Evolutionary conservation across 2,113 vertebrate species (phyloP).

Genomic region (Xenopus laevis): DNA sequence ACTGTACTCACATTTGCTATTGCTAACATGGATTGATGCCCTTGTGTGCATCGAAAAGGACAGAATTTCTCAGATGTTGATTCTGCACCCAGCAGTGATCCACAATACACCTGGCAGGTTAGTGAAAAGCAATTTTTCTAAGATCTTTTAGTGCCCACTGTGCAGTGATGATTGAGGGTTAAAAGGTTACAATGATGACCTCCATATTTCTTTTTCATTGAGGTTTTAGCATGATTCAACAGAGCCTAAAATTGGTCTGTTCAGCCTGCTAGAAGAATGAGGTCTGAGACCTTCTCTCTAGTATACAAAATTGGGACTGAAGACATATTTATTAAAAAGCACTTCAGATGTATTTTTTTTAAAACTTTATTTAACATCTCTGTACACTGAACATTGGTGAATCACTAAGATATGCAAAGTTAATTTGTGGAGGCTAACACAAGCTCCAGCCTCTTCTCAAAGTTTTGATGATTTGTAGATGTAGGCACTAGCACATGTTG

Average conservation of each 20-base stretch:
- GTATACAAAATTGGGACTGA: not conserved
- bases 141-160: constrained; percentile 16
- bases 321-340: not conserved
- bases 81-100: constrained; percentile 35
- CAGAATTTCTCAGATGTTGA: constrained; percentile 36
- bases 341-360: too few species aligned
- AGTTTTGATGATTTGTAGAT: too few species aligned
- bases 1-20: not conserved
- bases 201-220: constrained; percentile 5
- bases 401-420: too few species aligned
- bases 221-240: constrained; percentile 10
- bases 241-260: constrained; percentile 13
- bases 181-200: constrained; percentile 24
- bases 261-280: constrained; percentile 7
- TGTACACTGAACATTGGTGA: too few species aligned
- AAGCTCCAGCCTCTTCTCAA: too few species aligned
- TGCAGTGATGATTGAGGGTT: constrained; percentile 35
- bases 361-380: too few species aligned
- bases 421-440: too few species aligned
- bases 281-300: constrained; percentile 2
- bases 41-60: constrained; percentile 30
- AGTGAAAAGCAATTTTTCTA: constrained; percentile 32
- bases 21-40: constrained; percentile 29
- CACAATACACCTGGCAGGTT: constrained; percentile 33
- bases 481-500: too few species aligned